Percentiles rank a stretch among this genome's conserved stretches.
These are phyloP conservation scores for Palythoa heliodiscus DNA, from an alignment of 92 coral and sea anemone species.

Conservation along the genomic window DNA sequence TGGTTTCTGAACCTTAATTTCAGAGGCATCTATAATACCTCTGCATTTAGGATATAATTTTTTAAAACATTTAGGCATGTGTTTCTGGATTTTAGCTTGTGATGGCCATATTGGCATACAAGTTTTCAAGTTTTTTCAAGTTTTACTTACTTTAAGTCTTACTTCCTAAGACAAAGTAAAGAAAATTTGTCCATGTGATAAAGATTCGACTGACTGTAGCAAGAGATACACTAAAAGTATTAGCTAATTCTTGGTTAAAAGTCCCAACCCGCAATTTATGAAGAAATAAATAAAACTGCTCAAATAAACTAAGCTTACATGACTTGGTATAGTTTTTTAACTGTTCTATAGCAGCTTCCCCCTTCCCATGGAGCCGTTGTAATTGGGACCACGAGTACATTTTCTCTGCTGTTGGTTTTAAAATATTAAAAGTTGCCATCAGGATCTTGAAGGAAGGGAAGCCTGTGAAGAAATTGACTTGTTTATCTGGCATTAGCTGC, in stretches of 20 bases:
- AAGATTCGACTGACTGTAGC: conserved; percentile 54
- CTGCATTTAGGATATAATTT: conserved; percentile 50
- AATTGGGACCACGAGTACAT: conserved; percentile 2
- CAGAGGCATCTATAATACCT: conserved; percentile 65
- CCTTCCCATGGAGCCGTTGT: not conserved
- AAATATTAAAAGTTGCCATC: not conserved
- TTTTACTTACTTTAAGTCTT: too few species aligned
- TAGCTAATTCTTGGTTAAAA: conserved; percentile 50
- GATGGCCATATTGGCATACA: conserved; percentile 60
- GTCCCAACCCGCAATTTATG: conserved; percentile 57
- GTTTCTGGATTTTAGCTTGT: conserved; percentile 40
- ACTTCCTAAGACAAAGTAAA: conserved; percentile 52
- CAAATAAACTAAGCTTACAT: conserved; percentile 53
- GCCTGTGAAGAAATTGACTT: not conserved
- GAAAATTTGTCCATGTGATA: conserved; percentile 56
- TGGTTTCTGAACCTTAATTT: conserved; percentile 59
- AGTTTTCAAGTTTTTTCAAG: too few species aligned
- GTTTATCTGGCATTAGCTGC: not conserved
- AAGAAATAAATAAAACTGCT: conserved; percentile 49
- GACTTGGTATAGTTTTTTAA: conserved; percentile 11
- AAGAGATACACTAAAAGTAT: conserved; percentile 42
- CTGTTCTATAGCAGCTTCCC: conserved; percentile 2
- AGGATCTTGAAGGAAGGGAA: not conserved
- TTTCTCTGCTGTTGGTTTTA: not conserved
- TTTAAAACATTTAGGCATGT: conserved; percentile 56